These are phyloP conservation scores for Psophia crepitans DNA, from an alignment of 2,113 vertebrate species.

Conservation along the genomic window DNA sequence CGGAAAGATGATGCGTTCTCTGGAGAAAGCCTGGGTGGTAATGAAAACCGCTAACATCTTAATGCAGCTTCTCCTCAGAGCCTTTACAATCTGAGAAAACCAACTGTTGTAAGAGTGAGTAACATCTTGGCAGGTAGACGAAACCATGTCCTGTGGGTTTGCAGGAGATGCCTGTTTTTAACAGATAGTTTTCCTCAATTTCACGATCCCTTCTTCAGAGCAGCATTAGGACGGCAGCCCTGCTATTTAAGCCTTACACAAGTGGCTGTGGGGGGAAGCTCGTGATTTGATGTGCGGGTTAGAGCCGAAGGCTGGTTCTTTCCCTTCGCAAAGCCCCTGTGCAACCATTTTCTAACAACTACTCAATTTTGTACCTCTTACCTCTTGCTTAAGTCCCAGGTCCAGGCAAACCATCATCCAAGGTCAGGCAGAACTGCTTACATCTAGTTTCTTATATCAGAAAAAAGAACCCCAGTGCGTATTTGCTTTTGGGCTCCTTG, in stretches of 20 bases:
- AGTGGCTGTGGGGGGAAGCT: background rate
- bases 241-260: background rate
- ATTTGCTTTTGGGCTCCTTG: background rate
- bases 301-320: background rate
- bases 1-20: background rate
- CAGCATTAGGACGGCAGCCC: background rate
- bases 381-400: background rate
- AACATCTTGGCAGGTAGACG: background rate
- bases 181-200: background rate
- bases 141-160: background rate
- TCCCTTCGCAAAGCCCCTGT: accelerated
- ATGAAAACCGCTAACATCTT: conserved; percentile 30
- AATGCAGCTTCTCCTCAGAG: conserved; percentile 1
- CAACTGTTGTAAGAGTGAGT: background rate
- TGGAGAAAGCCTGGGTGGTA: background rate
- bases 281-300: background rate
- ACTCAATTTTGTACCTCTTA: background rate
- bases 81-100: background rate
- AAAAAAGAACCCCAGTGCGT: background rate
- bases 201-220: background rate
- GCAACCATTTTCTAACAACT: background rate
- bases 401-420: background rate
- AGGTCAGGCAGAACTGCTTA: background rate
- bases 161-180: background rate
- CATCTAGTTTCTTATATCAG: background rate